Base-by-base conservation (phyloP, 1,140 invertebrate species). In the Vollenhovia emeryi region DNA sequence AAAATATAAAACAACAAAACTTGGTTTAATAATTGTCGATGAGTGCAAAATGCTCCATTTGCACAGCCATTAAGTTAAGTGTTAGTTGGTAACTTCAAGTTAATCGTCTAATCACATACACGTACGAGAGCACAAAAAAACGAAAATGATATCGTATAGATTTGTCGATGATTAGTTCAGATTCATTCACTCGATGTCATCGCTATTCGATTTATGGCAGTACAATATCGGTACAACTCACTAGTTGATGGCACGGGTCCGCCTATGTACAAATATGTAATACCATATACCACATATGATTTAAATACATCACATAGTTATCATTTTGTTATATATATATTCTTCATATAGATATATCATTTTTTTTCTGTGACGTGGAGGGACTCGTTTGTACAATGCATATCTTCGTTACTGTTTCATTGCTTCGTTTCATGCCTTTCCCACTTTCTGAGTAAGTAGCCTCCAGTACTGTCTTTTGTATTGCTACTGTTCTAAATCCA, bases 311-410 rank as follows among this genome's bases (percentile, higher is more conserved):
- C 94, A 94, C 93, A 95, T 94, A 93, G 92, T 93, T 93, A 93
- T 94, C 93, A 91, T 93, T 93, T 93, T 93, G 74, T 84, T 87
- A 90, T 91, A 91, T 93, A 92, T 92, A 93, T 92, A 92, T 91
- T 91, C 88, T 92, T 87, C 88, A 89, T 93, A 89, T 92, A 91
- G 88, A 91, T 91, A 93, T 91, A 91, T 93, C 87, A 91, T 92
- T 92, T 89, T 93, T 62, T 94, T 93, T 92, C 87, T 92, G 93
- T 95, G 93, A 94, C 91, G 94, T 95, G 94, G 94, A 95, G 94
- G 94, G 94, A 95, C 91, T 95, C 92, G 92, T 94, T 95, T 95
- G 93, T 95, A 95, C 94, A 94, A 94, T 94, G 92, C 93, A 93
- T 93, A 93, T 93, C 86, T 95, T 94, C 93, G 92, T 93, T 93